phyloP scores from a whole-genome alignment of 2,888 invertebrate species.

The Lasioglossum zephyrum region DNA sequence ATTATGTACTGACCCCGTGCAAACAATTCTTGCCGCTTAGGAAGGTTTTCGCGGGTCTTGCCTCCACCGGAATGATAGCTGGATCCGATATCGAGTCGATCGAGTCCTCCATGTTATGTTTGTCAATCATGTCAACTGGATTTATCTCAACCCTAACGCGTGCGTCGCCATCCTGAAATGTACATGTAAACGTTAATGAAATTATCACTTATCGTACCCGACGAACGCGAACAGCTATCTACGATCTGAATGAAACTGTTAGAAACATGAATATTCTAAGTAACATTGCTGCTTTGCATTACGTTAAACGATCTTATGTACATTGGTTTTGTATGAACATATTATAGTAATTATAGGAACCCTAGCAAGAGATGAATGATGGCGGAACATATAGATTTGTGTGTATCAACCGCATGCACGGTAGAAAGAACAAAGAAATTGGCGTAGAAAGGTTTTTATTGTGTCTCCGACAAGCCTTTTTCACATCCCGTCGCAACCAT shows the following conservation, averaged over 20 bases:
- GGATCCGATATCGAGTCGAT: conserved; percentile 71
- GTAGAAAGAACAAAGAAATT: conserved; percentile 1
- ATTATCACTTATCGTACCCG: not conserved
- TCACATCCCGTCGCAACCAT: conserved; percentile 20
- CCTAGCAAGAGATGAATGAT: too few species aligned
- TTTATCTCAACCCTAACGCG: conserved; percentile 89
- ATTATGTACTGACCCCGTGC: conserved; percentile 88
- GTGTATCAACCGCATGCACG: too few species aligned
- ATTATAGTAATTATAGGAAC: too few species aligned
- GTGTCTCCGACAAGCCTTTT: conserved; percentile 25
- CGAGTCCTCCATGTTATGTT: conserved; percentile 75
- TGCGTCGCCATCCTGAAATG: conserved; percentile 87
- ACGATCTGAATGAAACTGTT: conserved; percentile 22
- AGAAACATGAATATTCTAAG: conserved; percentile 15
- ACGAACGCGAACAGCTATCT: not conserved
- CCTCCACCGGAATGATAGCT: conserved; percentile 85
- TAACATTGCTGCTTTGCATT: conserved; percentile 1
- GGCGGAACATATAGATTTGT: too few species aligned
- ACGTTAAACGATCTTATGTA: conserved; percentile 1
- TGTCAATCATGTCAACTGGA: conserved; percentile 86
- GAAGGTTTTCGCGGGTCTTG: conserved; percentile 91
- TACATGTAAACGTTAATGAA: conserved; percentile 15
- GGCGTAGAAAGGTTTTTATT: conserved; percentile 44
- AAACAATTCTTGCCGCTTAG: conserved; percentile 94
- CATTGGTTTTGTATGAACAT: not conserved